Conservation (phyloP, 2,113 vertebrate species). For the Scortum barcoo region DNA sequence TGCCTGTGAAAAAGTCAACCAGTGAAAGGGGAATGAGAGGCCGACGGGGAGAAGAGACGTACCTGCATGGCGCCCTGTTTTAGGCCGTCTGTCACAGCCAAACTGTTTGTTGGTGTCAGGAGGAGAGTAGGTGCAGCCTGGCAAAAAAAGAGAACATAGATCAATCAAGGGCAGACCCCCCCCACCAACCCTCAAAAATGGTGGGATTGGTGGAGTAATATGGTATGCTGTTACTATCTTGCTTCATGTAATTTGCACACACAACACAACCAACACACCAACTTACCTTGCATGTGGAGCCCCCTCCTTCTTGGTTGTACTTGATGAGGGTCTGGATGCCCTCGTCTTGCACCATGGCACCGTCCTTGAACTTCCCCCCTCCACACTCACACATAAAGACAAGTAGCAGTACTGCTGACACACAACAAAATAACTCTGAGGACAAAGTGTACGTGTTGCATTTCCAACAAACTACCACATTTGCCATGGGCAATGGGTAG, state of each 20-base stretch:
- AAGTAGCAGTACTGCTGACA: slow-evolving; percentile 74
- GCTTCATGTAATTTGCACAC: not conserved
- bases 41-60: not conserved
- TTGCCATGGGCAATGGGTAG: not conserved
- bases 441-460: not conserved
- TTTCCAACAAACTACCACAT: not conserved
- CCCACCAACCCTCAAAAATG: too few species aligned
- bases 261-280: slow-evolving; percentile 49
- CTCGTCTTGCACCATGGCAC: slow-evolving; percentile 23
- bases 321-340: slow-evolving; percentile 79
- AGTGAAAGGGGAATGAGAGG: not conserved
- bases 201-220: not conserved
- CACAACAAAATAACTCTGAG: not conserved
- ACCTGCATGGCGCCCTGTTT: slow-evolving; percentile 41
- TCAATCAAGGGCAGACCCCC: not conserved
- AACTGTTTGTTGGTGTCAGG: not conserved
- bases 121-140: slow-evolving; percentile 53
- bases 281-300: slow-evolving; percentile 61
- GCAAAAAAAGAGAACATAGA: not conserved
- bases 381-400: slow-evolving; percentile 32
- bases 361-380: not conserved
- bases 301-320: slow-evolving; percentile 83
- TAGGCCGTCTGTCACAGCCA: not conserved
- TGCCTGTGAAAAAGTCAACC: not conserved
- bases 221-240: not conserved